Evolutionary conservation across 1,140 invertebrate genomes (phyloP).

Genomic region (Diplogasteroides magnus): DNA sequence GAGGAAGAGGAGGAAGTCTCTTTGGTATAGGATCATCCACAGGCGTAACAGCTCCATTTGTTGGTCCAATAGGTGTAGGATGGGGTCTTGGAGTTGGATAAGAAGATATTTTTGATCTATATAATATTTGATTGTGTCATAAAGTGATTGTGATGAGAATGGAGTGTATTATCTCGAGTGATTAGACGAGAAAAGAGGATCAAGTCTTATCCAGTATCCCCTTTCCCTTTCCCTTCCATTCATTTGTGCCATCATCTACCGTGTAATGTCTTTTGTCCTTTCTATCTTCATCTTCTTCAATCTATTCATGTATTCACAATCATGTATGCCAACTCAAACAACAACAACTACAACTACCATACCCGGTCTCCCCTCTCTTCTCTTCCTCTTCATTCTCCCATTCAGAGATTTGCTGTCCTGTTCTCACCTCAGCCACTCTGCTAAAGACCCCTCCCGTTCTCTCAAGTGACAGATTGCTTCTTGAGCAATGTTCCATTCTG

Average conservation of each 20-base stretch:
- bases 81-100: not conserved
- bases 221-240: not conserved
- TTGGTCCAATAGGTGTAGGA: conserved; percentile 1
- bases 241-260: not conserved
- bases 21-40: not conserved
- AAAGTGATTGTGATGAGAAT: not conserved
- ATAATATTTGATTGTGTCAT: no score
- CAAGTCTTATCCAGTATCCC: not conserved
- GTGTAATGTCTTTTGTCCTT: no score
- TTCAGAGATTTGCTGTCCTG: not conserved
- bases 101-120: not conserved
- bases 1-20: not conserved
- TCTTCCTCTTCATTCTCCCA: not conserved
- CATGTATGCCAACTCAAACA: not conserved
- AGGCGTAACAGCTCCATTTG: not conserved
- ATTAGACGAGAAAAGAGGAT: no score
- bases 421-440: not conserved
- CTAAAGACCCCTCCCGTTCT: not conserved
- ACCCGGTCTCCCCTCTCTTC: not conserved
- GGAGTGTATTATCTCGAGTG: not conserved
- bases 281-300: not conserved
- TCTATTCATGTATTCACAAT: not conserved
- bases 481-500: not conserved
- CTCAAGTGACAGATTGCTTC: not conserved
- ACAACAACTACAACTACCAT: not conserved